Evolutionary conservation across 2,888 invertebrate genomes (phyloP), one percentile per base, ranked within the genome.

Genomic region (Gari tellinella): DNA sequence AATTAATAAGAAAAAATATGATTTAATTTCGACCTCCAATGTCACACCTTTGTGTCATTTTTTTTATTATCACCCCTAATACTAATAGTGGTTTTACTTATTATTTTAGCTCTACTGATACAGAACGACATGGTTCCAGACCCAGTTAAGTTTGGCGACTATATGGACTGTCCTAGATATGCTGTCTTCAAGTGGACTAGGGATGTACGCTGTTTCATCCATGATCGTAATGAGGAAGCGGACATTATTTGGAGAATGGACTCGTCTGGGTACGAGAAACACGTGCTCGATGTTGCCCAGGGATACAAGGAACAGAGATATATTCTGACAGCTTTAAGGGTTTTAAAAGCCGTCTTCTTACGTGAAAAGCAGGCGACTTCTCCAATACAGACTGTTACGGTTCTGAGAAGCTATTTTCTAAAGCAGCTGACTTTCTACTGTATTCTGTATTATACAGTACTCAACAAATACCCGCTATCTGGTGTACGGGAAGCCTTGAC

Each of bases 161-260:
- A 26, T 1, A 64, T 80, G 53, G 14, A 40, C 0, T 80, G 74
- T 48, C 65, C 64, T 0, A 61, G 55, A 4, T 72, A 72, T 17
- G 77, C 69, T 1, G 74, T 80, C 0, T 72, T 74, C 51, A 80
- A 80, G 64, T 80, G 72, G 77, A 5, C 61, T 4, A 55, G 66
- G 31, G 49, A 57, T 26, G 45, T 12, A 2, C 65, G 57, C 14
- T 15, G 23, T 1, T 37, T 43, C 7, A 45, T 45, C 8, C 38
- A 21, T 2, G 0, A 10, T 0, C 62, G 41, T 12, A 31, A 31
- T 31, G 43, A 21, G n/a, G 43, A 63, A 12, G 62, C 55, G 1
- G 46, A 62, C 10, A 17, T 63, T 2, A 26, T 80, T 19, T 81
- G 80, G 80, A 53, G 72, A 19, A 45, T 74, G n/a, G 60, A 60